Percentiles rank a stretch among this genome's conserved stretches.
These are phyloP conservation scores for Cheumatopsyche charites DNA, from an alignment of 1,140 invertebrate species.

Conservation along the genomic window DNA sequence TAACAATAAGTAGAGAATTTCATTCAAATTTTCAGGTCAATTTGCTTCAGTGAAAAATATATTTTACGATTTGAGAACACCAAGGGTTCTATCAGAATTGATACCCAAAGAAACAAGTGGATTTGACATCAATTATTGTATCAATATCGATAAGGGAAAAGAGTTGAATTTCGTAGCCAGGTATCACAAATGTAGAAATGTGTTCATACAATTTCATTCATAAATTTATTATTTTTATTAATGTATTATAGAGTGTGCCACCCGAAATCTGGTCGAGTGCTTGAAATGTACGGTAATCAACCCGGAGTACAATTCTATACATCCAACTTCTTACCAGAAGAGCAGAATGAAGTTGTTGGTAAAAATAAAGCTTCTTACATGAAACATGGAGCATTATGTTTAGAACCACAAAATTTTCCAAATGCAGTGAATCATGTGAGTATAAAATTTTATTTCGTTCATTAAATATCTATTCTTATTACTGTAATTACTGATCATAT, in stretches of 20 bases:
- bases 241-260: slow-evolving; percentile 72
- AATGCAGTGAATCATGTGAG: slow-evolving; percentile 82
- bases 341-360: slow-evolving; percentile 56
- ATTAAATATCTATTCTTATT: slow-evolving; percentile 13
- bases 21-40: slow-evolving; percentile 37
- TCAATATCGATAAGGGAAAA: slow-evolving; percentile 53
- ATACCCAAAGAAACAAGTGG: slow-evolving; percentile 59
- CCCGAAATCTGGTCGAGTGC: slow-evolving; percentile 69
- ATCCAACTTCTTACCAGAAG: slow-evolving; percentile 72
- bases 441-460: slow-evolving; percentile 3
- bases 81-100: slow-evolving; percentile 60
- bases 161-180: slow-evolving; percentile 39
- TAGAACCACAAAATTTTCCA: slow-evolving; percentile 93
- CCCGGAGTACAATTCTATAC: slow-evolving; percentile 93
- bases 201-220: too few relatives aligned
- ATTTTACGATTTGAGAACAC: slow-evolving; percentile 72
- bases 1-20: too few relatives aligned
- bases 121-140: slow-evolving; percentile 81
- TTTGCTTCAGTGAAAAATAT: slow-evolving; percentile 64
- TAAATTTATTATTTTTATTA: too few relatives aligned
- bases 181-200: slow-evolving; percentile 29
- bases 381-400: slow-evolving; percentile 82
- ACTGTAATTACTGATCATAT: background rate
- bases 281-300: slow-evolving; percentile 84
- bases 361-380: slow-evolving; percentile 74